These are phyloP conservation scores for Ceyx cyanopectus DNA, from an alignment of 2,113 vertebrate species.

Conservation along the genomic window DNA sequence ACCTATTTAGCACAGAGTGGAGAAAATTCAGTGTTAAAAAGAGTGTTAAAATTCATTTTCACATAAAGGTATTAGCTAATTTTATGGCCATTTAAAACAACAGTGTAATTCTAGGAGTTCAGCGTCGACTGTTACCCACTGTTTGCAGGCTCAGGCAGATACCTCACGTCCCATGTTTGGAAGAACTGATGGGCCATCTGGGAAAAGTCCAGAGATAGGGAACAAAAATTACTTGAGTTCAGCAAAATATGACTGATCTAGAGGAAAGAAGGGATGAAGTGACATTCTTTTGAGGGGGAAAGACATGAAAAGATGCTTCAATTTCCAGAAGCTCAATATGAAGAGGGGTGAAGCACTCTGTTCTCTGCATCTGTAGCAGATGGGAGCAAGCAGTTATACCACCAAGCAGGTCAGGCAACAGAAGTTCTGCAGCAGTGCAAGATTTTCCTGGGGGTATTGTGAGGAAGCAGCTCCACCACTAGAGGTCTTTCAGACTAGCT, in stretches of 20 bases:
- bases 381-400: rapidly evolving
- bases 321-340: background rate
- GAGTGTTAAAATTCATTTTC: background rate
- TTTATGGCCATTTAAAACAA: background rate
- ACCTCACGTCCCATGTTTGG: background rate
- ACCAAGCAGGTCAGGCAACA: background rate
- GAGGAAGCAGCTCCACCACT: background rate
- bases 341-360: background rate
- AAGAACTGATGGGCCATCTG: background rate
- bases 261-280: background rate
- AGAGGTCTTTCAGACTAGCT: background rate
- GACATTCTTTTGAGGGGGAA: background rate
- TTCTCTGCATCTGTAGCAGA: background rate
- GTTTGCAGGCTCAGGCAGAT: background rate
- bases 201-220: background rate
- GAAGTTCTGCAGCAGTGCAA: background rate
- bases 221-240: background rate
- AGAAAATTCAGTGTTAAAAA: background rate
- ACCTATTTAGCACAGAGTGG: background rate
- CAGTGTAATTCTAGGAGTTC: background rate
- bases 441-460: background rate
- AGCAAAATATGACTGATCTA: background rate
- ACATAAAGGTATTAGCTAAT: background rate
- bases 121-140: background rate
- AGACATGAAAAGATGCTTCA: background rate